Evolutionary conservation across 2,888 invertebrate genomes (phyloP).

Genomic region (Xylocampa areola): DNA sequence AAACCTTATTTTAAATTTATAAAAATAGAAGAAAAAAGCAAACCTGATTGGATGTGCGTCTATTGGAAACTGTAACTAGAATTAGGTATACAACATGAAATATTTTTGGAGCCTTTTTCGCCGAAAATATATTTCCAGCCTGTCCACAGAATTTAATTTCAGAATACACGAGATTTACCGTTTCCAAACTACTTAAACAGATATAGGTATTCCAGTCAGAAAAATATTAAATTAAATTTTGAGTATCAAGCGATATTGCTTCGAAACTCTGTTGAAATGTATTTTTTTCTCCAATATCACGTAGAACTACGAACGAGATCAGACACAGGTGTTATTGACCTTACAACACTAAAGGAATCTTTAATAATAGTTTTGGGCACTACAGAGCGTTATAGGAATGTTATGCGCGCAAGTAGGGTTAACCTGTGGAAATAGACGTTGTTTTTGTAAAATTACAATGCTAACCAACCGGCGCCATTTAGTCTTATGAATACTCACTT

Average conservation of each 20-base stretch:
- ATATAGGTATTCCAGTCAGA: slow-evolving; percentile 17
- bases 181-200: background rate
- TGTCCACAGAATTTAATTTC: slow-evolving; percentile 8
- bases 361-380: slow-evolving; percentile 20
- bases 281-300: slow-evolving; percentile 27
- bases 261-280: slow-evolving; percentile 20
- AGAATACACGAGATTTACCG: background rate
- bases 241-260: slow-evolving; percentile 7
- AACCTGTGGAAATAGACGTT: slow-evolving; percentile 7
- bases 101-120: no score
- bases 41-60: no score
- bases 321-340: slow-evolving; percentile 26
- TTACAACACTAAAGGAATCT: slow-evolving; percentile 36
- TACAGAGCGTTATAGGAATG: slow-evolving; percentile 21
- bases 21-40: no score
- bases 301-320: slow-evolving; percentile 26
- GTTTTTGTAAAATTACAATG: background rate
- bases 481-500: no score
- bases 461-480: no score
- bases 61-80: no score
- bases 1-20: no score
- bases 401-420: slow-evolving; percentile 5
- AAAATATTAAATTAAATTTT: slow-evolving; percentile 20
- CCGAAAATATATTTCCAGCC: background rate
- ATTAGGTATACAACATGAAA: no score